phyloP scores from a whole-genome alignment of 2,888 invertebrate species.

The Agonum fuliginosum region DNA sequence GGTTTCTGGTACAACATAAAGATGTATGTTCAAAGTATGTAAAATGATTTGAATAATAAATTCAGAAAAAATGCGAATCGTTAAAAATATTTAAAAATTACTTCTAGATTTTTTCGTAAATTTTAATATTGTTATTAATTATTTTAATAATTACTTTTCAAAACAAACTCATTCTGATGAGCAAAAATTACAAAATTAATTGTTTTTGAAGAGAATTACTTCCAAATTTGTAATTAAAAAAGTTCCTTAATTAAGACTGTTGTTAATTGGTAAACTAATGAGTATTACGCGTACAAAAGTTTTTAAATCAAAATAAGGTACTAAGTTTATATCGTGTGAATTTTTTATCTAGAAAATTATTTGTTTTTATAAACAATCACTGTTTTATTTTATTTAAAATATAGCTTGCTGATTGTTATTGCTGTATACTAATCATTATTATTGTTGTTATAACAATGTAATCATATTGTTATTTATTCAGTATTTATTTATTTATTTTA shows the following conservation, averaged over 20 bases:
- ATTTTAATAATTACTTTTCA: no score
- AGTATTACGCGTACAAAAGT: not conserved
- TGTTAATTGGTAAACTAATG: not conserved
- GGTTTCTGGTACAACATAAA: constrained; percentile 42
- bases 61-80: not conserved
- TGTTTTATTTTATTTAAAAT: constrained; percentile 37
- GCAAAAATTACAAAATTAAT: not conserved
- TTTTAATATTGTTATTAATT: not conserved
- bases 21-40: constrained; percentile 25
- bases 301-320: constrained; percentile 39
- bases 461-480: constrained; percentile 37
- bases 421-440: constrained; percentile 6
- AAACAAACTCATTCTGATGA: no score
- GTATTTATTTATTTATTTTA: constrained; percentile 34
- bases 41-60: constrained; percentile 39
- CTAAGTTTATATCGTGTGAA: constrained; percentile 44
- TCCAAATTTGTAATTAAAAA: constrained; percentile 6
- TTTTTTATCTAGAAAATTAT: constrained; percentile 13
- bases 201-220: not conserved
- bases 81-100: constrained; percentile 3
- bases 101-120: not conserved
- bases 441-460: constrained; percentile 23
- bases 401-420: constrained; percentile 26
- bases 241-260: constrained; percentile 41
- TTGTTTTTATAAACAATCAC: constrained; percentile 25